phyloP scores from a whole-genome alignment of 2,888 invertebrate genomes.

The Ophraella communa region DNA sequence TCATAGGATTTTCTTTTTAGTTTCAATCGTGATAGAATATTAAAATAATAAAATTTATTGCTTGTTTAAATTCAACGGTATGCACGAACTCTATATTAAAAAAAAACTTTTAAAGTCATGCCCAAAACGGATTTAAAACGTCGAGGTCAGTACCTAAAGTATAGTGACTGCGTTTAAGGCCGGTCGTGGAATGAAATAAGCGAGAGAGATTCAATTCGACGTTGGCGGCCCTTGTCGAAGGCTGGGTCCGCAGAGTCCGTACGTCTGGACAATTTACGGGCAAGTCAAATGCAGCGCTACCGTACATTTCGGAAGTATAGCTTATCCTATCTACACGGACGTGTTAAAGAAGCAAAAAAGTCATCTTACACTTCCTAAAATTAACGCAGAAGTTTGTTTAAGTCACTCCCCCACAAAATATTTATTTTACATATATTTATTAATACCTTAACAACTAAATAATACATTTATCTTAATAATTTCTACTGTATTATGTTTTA shows the following conservation, averaged over 20 bases:
- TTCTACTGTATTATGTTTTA: no score
- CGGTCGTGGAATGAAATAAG: constrained; percentile 25
- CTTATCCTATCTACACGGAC: constrained; percentile 20
- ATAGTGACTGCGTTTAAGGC: constrained; percentile 9
- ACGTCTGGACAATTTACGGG: constrained; percentile 42
- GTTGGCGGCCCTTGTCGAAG: constrained; percentile 26
- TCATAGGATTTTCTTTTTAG: no score
- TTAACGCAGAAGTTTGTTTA: no score
- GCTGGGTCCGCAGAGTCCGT: constrained; percentile 33
- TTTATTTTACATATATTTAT: no score
- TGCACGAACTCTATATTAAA: no score
- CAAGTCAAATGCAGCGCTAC: constrained; percentile 43
- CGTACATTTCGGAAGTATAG: constrained; percentile 31
- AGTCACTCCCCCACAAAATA: no score
- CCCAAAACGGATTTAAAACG: neutral
- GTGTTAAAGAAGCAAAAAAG: constrained; percentile 14
- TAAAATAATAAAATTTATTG: no score
- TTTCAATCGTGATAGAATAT: no score
- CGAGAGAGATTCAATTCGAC: constrained; percentile 26
- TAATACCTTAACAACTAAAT: no score
- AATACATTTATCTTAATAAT: no score
- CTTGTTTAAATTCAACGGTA: no score
- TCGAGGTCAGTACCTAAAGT: neutral
- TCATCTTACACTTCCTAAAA: no score
- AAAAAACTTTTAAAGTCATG: constrained; percentile 6